These are phyloP conservation scores for Drosophila hamatofila DNA, from an alignment of 2,888 invertebrate genomes.

Conservation along the genomic window DNA sequence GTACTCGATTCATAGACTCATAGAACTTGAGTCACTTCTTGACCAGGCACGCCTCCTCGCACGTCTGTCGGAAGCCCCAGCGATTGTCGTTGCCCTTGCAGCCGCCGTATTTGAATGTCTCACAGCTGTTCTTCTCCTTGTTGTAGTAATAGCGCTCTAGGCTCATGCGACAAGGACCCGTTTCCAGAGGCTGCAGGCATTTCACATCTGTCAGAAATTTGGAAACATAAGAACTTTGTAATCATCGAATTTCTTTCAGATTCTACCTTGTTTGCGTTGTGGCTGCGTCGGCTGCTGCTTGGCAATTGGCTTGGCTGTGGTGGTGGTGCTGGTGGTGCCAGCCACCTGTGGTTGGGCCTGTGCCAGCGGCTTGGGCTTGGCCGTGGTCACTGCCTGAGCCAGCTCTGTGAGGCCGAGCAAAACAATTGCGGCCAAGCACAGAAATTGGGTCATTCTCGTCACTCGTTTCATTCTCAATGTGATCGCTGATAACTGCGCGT, in stretches of 20 bases:
- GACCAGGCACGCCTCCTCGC: constrained; percentile 74
- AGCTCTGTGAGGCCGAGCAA: constrained; percentile 48
- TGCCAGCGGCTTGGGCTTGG: constrained; percentile 33
- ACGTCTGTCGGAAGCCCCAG: constrained; percentile 77
- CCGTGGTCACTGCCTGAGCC: constrained; percentile 51
- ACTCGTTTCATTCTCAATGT: constrained; percentile 28
- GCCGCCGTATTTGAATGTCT: constrained; percentile 81
- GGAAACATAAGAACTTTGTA: neutral
- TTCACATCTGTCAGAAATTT: constrained; percentile 66
- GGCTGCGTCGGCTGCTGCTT: constrained; percentile 15
- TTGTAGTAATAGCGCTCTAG: constrained; percentile 81
- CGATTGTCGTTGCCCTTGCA: constrained; percentile 83
- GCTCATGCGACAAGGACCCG: constrained; percentile 82
- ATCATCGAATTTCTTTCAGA: neutral
- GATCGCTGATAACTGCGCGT: constrained; percentile 62
- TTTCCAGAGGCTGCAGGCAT: constrained; percentile 77
- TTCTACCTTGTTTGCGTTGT: constrained; percentile 46
- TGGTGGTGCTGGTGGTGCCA: constrained; percentile 12
- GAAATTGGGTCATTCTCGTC: constrained; percentile 58
- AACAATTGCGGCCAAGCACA: constrained; percentile 38
- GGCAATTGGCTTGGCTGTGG: constrained; percentile 8
- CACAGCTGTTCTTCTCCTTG: constrained; percentile 72
- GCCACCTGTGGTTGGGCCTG: constrained; percentile 19
- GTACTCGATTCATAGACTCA: neutral
- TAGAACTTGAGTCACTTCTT: constrained; percentile 28